Base-by-base conservation (phyloP, 1,140 invertebrate species). In the Plectus sambesii region DNA sequence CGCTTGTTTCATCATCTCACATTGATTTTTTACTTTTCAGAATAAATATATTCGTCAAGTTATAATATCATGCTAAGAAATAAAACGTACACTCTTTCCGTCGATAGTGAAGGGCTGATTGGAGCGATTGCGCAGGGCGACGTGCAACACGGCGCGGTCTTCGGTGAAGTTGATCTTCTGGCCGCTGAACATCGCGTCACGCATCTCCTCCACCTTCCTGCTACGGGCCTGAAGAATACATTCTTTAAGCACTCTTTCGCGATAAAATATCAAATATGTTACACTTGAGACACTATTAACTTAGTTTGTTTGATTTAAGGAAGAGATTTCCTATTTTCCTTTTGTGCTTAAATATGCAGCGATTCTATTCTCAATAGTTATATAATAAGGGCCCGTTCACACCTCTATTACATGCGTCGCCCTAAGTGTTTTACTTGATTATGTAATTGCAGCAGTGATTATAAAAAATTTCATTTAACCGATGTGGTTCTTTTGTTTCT, bases 111-210 rank as follows among this genome's bases (percentile, higher is more conserved):
- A 87, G 1, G 79, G 73, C 0, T 79, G 79, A 66, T 84, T 84
- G 38, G 77, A 75, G 36, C 83, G 75, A 69, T 98, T 96, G 41
- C 94, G 78, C 22, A 99, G 75, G 15, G 94, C 94, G 35, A 84
- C 79, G 70, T 99, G 94, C 1, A 99, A 73, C 2, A 99, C 94
- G 33, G 93, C 83, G 56, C 92, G 77, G 62, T 87, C 79, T 74
- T 99, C 94, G 1, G 94, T 99, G 61, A 94, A 90, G 72, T 99
- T 99, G 27, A 99, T 98, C 66, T 87, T 88, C 64, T 87, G 77
- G 26, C 90, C 94, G 55, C 69, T 67, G 69, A 98, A 97, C 90
- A 99, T 96, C 25, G 82, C 83, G 74, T 87, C 79, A 60, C 89
- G 77, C 12, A 85, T 84, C 55, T 79, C 73, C 71, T 85, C 84